These are phyloP conservation scores for Aphelinus certus DNA, from an alignment of 1,140 invertebrate genomes.

Conservation along the genomic window DNA sequence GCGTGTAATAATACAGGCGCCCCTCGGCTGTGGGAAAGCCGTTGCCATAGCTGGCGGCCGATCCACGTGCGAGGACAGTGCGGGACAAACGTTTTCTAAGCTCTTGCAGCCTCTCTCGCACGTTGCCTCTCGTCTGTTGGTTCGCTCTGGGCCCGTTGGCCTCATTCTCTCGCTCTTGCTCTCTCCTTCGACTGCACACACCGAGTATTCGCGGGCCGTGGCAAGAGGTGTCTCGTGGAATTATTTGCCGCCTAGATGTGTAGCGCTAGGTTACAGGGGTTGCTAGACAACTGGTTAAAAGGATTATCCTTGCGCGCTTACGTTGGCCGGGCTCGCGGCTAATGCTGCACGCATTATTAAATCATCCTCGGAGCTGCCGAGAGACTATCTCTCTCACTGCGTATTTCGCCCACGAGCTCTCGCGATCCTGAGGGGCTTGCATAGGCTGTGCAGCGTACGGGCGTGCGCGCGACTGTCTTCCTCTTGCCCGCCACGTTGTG, in stretches of 20 bases:
- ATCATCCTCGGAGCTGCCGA: conserved; percentile 51
- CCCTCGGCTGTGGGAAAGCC: not conserved
- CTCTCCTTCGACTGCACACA: no score
- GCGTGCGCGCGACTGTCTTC: not conserved
- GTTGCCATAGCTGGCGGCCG: not conserved
- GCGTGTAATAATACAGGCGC: conserved; percentile 46
- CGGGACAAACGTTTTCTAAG: not conserved
- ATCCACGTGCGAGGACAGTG: not conserved
- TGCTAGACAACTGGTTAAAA: conserved; percentile 61
- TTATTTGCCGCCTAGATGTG: conserved; percentile 57
- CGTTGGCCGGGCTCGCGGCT: conserved; percentile 47
- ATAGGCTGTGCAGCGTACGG: not conserved
- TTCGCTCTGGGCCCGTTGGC: no score
- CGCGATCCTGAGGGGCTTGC: conserved; percentile 5
- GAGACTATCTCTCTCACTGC: no score
- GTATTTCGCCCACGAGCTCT: not conserved
- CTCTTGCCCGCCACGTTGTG: not conserved
- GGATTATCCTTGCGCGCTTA: conserved; percentile 58
- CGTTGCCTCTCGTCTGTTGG: not conserved
- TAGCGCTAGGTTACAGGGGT: conserved; percentile 55
- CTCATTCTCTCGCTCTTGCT: no score
- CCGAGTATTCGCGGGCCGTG: conserved; percentile 11
- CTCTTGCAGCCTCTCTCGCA: not conserved
- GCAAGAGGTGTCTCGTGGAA: conserved; percentile 55
- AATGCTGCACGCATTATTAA: conserved; percentile 60